Evolutionary conservation across 2,113 vertebrate genomes (phyloP).

Genomic region (Trogon surrucura): DNA sequence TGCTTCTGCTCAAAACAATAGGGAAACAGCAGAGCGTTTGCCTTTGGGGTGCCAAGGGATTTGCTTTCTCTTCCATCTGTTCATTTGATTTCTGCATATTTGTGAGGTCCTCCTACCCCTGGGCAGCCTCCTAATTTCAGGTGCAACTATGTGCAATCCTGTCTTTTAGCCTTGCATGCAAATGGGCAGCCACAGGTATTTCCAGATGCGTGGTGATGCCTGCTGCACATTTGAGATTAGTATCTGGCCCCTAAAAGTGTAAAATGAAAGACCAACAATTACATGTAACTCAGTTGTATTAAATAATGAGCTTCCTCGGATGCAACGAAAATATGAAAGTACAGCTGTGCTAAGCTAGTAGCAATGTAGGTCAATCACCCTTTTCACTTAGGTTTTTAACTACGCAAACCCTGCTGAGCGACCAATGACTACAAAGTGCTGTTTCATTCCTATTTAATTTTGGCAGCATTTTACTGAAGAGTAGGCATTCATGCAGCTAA

Average conservation of each 20-base stretch:
- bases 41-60: constrained; percentile 33
- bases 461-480: constrained; percentile 74
- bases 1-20: constrained; percentile 19
- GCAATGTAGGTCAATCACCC: constrained; percentile 78
- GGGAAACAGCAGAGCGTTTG: not conserved
- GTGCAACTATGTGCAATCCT: not conserved
- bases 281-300: constrained; percentile 70
- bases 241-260: constrained; percentile 59
- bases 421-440: constrained; percentile 78
- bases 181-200: not conserved
- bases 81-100: constrained; percentile 38
- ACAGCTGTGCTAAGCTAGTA: constrained; percentile 72
- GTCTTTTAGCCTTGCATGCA: not conserved
- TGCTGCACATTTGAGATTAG: not conserved
- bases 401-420: constrained; percentile 73
- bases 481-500: constrained; percentile 72
- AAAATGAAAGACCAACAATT: constrained; percentile 64
- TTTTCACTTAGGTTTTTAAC: constrained; percentile 78
- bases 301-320: constrained; percentile 74
- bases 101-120: constrained; percentile 1
- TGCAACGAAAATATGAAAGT: constrained; percentile 70
- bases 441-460: constrained; percentile 77
- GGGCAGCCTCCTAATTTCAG: constrained; percentile 29
- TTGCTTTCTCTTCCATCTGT: constrained; percentile 37
- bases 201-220: not conserved